These are phyloP conservation scores for Cherax quadricarinatus DNA, from an alignment of 1,140 invertebrate species.

Conservation along the genomic window DNA sequence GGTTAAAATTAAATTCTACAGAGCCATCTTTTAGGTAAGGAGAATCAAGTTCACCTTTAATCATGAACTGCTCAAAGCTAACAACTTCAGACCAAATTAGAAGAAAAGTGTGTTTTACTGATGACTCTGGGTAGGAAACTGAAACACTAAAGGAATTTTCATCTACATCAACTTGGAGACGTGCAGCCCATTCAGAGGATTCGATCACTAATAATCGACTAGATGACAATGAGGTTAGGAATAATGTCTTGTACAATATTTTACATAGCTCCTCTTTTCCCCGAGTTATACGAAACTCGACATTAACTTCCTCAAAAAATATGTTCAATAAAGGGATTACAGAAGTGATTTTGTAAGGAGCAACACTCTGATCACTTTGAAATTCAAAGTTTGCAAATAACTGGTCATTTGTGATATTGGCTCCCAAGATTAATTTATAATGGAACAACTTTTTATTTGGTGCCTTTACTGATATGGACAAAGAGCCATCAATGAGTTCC, in stretches of 20 bases:
- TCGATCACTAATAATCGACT: not conserved
- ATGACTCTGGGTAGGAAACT: not conserved
- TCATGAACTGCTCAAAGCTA: not conserved
- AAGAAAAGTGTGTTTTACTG: conserved; percentile 5
- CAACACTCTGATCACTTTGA: not conserved
- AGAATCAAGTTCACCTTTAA: conserved; percentile 15
- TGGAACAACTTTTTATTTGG: not conserved
- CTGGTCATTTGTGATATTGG: not conserved
- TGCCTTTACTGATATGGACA: not conserved
- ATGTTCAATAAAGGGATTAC: not conserved
- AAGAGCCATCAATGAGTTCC: not conserved
- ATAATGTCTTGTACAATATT: not conserved
- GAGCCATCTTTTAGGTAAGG: conserved; percentile 21
- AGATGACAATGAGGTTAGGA: not conserved
- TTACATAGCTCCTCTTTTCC: not conserved
- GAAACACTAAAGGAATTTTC: conserved; percentile 15
- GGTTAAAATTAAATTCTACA: not conserved
- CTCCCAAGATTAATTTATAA: not conserved
- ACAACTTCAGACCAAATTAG: not conserved
- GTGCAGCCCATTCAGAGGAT: not conserved
- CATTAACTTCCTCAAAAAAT: conserved; percentile 18
- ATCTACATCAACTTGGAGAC: not conserved
- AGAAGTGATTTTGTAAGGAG: not conserved
- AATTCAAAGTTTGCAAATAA: not conserved
- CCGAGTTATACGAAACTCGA: not conserved